Base-by-base conservation (phyloP, 2,888 invertebrate genomes). In the Sycophila texana region DNA sequence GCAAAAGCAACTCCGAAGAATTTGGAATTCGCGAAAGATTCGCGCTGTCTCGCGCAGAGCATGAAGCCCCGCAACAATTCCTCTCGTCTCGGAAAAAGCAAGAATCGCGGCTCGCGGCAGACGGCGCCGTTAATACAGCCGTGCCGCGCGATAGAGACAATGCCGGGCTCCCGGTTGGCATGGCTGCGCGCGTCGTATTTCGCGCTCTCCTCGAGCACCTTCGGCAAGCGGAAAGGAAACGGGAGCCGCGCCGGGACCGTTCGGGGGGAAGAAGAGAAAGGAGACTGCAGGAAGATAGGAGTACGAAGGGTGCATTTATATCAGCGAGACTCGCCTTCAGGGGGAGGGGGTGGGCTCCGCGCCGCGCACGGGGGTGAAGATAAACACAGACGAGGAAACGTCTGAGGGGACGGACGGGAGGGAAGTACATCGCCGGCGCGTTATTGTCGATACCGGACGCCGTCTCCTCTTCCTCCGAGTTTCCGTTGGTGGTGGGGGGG, bases 291-390 rank as follows among this genome's bases (percentile, higher is more conserved):
- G 80, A 26, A 22, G 83, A 79, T 73, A 78, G 70, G 67, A 71
- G 80, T 82, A 77, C 81, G 82, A 82, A 84, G 85, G 87, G 87
- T 87, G 86, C 84, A 86, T 88, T 88, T 86, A 85, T 86, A 85
- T 84, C 83, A 84, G 84, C 81, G 20, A 68, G 67, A 51, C 60
- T 57, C 70, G 79, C 79, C 76, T 79, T 73, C 80, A 61, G 68
- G 57, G 55, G 57, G 39, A 55, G 53, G 58, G 13, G 18, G 58
- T 60, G 70, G 26, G 26, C 2, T 26, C 26, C 3, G 26, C 26
- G 26, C 26, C 14, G 20, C 47, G 22, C 68, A 26, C 60, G 53
- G 66, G 83, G 82, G 74, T 76, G 78, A 85, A 85, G 84, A 86
- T 86, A 87, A 87, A 86, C 86, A 84, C 82, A 84, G 77, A 73